Conservation (phyloP, 2,797 vertebrate genomes). For the Eulemur mongoz region DNA sequence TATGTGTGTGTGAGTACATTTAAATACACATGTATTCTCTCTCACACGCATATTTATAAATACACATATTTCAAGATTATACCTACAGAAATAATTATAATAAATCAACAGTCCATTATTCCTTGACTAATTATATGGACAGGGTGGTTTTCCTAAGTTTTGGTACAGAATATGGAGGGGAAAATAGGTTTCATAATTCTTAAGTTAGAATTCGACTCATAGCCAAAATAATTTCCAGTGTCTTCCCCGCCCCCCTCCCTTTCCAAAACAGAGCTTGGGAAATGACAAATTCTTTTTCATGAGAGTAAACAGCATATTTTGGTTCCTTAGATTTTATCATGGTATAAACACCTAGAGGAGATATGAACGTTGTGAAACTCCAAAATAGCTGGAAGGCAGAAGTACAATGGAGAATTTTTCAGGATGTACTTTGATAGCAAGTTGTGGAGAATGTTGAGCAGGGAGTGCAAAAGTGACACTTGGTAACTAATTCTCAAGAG, state of each 20-base stretch:
- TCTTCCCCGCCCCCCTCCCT: background rate
- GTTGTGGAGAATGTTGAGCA: background rate
- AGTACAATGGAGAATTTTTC: background rate
- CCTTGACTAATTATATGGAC: background rate
- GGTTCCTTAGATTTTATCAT: background rate
- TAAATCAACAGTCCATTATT: background rate
- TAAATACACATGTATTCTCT: background rate
- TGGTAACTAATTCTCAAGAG: background rate
- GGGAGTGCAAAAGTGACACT: background rate
- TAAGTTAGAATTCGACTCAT: slow-evolving; percentile 19
- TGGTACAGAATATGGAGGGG: background rate
- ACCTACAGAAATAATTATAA: background rate
- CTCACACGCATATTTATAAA: background rate
- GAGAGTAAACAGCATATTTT: background rate
- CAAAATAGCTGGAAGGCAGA: background rate
- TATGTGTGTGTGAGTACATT: too few relatives aligned
- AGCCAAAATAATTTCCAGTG: background rate
- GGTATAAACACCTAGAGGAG: background rate
- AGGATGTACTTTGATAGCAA: background rate
- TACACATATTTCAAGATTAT: background rate
- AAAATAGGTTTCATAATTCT: background rate
- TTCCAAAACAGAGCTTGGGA: background rate
- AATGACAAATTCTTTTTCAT: background rate
- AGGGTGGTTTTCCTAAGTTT: background rate
- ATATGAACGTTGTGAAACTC: background rate